Conservation (phyloP, 2,113 vertebrate genomes). For the Anser cygnoides region DNA sequence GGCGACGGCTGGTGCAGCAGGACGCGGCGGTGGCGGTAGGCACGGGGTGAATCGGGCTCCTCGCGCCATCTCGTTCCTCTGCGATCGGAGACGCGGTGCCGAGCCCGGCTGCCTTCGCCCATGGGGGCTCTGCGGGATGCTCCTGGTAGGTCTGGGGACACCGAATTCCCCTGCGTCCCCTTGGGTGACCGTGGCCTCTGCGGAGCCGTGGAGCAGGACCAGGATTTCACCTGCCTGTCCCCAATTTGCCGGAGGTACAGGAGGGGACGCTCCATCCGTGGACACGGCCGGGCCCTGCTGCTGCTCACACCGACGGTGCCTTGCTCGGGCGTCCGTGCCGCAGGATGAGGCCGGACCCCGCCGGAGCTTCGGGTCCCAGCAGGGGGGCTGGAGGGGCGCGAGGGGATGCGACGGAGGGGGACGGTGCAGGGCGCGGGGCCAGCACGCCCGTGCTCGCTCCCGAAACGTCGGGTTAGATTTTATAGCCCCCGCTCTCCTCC, state of each 20-base stretch:
- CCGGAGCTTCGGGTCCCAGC: background rate
- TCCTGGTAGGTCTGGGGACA: background rate
- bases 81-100: fast-evolving
- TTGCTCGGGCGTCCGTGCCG: background rate
- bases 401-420: background rate
- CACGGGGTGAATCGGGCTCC: background rate
- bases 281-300: background rate
- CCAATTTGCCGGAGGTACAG: too few relatives aligned
- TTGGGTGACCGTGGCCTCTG: background rate
- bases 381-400: background rate
- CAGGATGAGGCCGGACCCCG: background rate
- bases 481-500: constrained; percentile 72
- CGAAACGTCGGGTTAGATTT: constrained; percentile 57
- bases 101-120: background rate
- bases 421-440: background rate
- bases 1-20: background rate
- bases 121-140: background rate
- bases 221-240: background rate
- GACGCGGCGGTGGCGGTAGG: background rate
- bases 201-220: fast-evolving
- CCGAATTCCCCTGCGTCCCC: background rate
- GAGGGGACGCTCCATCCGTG: background rate
- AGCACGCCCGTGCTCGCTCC: background rate
- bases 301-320: fast-evolving
- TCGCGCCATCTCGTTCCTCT: background rate